Evolutionary conservation across 2,113 vertebrate genomes (phyloP).

Genomic region (Sprattus sprattus): DNA sequence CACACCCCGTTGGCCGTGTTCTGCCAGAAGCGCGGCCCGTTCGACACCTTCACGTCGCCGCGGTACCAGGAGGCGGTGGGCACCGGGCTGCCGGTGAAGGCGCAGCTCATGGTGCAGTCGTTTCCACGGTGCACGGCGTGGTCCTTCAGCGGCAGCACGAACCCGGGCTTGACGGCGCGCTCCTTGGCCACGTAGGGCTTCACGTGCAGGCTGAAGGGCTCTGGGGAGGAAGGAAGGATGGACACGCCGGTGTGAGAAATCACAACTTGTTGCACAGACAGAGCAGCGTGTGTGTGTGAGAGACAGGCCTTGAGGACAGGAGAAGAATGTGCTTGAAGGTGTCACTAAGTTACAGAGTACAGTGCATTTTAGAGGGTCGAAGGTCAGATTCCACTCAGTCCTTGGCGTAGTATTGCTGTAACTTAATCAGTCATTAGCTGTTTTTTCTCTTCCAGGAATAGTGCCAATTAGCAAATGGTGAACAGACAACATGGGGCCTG

Average conservation of each 20-base stretch:
- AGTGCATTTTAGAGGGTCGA: neutral
- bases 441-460: neutral
- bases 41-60: constrained; percentile 51
- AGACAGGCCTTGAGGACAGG: neutral
- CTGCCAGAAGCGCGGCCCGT: constrained; percentile 60
- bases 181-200: constrained; percentile 51
- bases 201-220: constrained; percentile 41
- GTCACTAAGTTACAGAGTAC: neutral
- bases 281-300: no score
- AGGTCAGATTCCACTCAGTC: neutral
- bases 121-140: constrained; percentile 51
- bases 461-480: neutral
- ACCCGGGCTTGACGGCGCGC: constrained; percentile 58
- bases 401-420: neutral
- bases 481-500: neutral
- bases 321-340: neutral
- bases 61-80: constrained; percentile 60
- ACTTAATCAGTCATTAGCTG: neutral
- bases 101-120: constrained; percentile 64
- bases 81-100: constrained; percentile 61
- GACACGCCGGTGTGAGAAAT: neutral
- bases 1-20: constrained; percentile 58
- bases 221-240: constrained; percentile 28
- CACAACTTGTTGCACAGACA: neutral
- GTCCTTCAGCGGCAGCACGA: constrained; percentile 60